Conservation (phyloP, 2,888 invertebrate species). For the Dryadula phaetusa region DNA sequence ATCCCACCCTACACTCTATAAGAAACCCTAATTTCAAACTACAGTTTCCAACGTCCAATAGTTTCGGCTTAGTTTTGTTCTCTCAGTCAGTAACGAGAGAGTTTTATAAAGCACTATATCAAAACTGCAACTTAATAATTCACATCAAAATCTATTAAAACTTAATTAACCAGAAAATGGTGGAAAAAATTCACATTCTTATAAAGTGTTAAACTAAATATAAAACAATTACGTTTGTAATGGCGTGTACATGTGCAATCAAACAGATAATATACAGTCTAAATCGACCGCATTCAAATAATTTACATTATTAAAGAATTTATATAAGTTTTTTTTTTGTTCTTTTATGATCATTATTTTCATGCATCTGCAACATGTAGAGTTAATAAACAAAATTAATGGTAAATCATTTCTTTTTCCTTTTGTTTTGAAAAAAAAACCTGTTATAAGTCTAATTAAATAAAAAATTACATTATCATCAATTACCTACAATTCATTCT, state of each 20-base stretch:
- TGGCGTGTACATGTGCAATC: constrained; percentile 8
- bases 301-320: not conserved
- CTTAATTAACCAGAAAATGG: not conserved
- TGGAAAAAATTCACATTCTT: not conserved
- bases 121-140: too few species aligned
- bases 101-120: too few species aligned
- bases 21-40: too few species aligned
- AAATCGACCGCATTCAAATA: constrained; percentile 12
- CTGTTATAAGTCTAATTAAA: too few species aligned
- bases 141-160: too few species aligned
- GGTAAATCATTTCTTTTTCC: not conserved
- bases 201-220: not conserved
- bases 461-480: too few species aligned
- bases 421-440: too few species aligned
- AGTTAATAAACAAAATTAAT: not conserved
- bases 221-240: constrained; percentile 9
- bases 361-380: not conserved
- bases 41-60: too few species aligned
- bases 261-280: not conserved
- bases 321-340: not conserved
- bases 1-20: too few species aligned
- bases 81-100: too few species aligned
- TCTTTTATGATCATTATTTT: not conserved
- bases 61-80: too few species aligned
- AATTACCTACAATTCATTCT: too few species aligned